phyloP scores from a whole-genome alignment of 2,797 vertebrate species.

The Urosaurus nigricauda region DNA sequence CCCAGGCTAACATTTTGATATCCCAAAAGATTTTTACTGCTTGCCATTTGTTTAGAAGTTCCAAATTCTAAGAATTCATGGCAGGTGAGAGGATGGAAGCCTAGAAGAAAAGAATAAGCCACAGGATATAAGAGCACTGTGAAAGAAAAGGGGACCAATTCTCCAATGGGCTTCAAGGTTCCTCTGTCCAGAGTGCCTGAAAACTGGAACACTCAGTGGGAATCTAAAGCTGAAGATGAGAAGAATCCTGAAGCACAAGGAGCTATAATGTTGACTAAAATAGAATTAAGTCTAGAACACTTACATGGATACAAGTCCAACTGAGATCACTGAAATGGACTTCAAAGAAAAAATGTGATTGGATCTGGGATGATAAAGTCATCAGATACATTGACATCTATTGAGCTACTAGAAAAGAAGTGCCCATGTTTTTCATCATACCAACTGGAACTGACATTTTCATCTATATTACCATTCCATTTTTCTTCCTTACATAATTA shows the following conservation, averaged over 20 bases:
- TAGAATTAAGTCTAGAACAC: conserved; percentile 11
- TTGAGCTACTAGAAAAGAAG: background rate
- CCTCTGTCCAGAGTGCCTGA: conserved; percentile 1
- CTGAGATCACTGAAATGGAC: background rate
- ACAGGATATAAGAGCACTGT: rapidly evolving
- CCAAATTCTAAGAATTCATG: background rate
- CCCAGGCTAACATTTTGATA: background rate
- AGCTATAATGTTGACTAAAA: conserved; percentile 35
- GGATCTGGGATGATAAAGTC: background rate
- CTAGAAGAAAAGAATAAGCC: background rate
- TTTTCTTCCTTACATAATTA: too few relatives aligned
- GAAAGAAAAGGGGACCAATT: background rate
- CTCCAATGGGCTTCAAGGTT: background rate
- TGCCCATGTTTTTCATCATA: background rate
- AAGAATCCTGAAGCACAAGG: conserved; percentile 11
- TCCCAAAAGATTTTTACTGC: background rate
- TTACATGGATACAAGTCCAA: background rate
- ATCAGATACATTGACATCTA: background rate
- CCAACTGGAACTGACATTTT: background rate
- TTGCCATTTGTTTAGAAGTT: background rate
- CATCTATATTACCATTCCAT: background rate
- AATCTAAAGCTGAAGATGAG: background rate
- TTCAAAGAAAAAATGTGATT: conserved; percentile 5
- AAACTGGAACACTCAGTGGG: background rate
- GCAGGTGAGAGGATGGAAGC: background rate